These are phyloP conservation scores for Ceratotherium simum DNA, from an alignment of 2,113 vertebrate species.

Conservation along the genomic window DNA sequence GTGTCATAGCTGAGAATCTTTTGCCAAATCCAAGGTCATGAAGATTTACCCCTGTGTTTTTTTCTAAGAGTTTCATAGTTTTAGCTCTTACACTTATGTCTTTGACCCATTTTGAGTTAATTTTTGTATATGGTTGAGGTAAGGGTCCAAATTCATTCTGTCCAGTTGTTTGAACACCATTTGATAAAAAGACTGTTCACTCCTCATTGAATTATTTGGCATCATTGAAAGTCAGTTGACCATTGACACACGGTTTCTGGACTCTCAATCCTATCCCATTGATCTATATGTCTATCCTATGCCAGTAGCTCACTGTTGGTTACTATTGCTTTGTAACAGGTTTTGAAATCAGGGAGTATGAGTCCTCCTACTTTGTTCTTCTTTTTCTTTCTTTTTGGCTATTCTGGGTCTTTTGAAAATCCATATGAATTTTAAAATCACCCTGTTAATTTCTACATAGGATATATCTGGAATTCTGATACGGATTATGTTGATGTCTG, in stretches of 20 bases:
- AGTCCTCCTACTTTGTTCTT: neutral
- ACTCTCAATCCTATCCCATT: too few relatives aligned
- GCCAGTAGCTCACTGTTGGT: neutral
- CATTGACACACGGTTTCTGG: neutral
- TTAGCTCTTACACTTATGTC: too few relatives aligned
- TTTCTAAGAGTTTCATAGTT: too few relatives aligned
- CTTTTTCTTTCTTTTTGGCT: neutral
- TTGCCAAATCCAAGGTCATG: too few relatives aligned
- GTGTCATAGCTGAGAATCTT: too few relatives aligned
- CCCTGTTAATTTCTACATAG: too few relatives aligned
- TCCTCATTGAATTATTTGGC: neutral
- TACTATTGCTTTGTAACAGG: neutral
- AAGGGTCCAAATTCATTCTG: neutral
- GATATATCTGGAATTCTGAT: too few relatives aligned
- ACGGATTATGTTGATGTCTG: neutral
- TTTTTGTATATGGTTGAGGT: too few relatives aligned
- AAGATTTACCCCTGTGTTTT: too few relatives aligned
- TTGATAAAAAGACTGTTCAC: neutral
- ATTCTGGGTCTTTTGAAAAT: too few relatives aligned
- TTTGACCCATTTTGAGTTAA: too few relatives aligned
- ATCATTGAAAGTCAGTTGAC: neutral
- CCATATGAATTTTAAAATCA: too few relatives aligned
- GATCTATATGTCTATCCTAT: neutral
- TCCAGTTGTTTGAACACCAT: neutral
- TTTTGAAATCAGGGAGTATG: neutral